Conservation (phyloP, 2,888 invertebrate genomes). For the Cosmia pyralina region DNA sequence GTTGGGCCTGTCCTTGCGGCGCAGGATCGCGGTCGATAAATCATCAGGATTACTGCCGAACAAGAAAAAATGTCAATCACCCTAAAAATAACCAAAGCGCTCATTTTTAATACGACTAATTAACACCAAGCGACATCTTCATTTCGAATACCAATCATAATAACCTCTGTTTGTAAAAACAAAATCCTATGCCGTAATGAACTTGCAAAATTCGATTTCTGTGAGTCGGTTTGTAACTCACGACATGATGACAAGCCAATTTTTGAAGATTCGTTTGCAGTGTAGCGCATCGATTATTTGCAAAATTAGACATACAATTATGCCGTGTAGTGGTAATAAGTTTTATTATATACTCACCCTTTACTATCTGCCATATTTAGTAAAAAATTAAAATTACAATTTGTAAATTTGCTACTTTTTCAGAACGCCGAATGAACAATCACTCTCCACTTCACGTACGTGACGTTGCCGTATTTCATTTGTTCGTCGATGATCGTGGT, state of each 20-base stretch:
- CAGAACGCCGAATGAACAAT: constrained; percentile 83
- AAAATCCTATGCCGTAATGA: constrained; percentile 39
- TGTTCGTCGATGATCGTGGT: constrained; percentile 81
- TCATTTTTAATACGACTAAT: constrained; percentile 6
- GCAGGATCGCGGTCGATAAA: constrained; percentile 99
- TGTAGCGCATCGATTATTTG: constrained; percentile 62
- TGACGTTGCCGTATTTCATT: constrained; percentile 91
- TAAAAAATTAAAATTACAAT: constrained; percentile 79
- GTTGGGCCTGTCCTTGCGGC: constrained; percentile 99
- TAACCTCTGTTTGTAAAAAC: constrained; percentile 15
- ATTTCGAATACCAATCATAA: constrained; percentile 3
- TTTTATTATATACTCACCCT: constrained; percentile 81
- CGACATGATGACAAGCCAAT: constrained; percentile 90
- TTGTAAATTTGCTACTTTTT: constrained; percentile 79
- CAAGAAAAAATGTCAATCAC: constrained; percentile 65
- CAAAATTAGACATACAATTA: constrained; percentile 28
- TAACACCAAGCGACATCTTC: constrained; percentile 13
- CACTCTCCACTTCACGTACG: constrained; percentile 82
- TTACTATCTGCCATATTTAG: constrained; percentile 90
- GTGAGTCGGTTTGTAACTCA: constrained; percentile 72
- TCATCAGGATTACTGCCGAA: constrained; percentile 92
- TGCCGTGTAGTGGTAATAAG: constrained; percentile 38
- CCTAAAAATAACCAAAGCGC: constrained; percentile 58
- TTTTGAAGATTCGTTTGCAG: constrained; percentile 78
- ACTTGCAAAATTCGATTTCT: constrained; percentile 67